Evolutionary conservation across 2,797 vertebrate species (phyloP).

Genomic region (Malurus splendens): DNA sequence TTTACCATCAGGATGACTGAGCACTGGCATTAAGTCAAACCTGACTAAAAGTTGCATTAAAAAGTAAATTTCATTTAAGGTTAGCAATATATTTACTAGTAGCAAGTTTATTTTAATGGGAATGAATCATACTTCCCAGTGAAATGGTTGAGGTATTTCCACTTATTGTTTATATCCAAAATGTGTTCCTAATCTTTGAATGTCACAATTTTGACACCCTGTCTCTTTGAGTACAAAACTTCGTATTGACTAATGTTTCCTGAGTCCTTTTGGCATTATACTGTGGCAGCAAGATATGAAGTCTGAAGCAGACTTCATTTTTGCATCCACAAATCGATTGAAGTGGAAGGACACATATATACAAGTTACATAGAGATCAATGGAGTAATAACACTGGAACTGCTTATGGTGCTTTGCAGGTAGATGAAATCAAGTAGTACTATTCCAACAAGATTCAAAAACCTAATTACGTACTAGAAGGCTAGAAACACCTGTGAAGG

Average conservation of each 20-base stretch:
- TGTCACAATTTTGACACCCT: background rate
- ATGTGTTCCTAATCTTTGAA: background rate
- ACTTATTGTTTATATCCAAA: background rate
- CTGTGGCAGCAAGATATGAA: background rate
- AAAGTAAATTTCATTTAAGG: background rate
- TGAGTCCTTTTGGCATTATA: background rate
- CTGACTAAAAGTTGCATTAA: background rate
- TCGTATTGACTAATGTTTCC: background rate
- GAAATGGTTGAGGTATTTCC: slow-evolving; percentile 1
- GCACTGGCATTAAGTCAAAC: too few species aligned
- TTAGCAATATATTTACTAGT: background rate
- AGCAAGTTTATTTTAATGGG: background rate
- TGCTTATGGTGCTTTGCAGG: background rate
- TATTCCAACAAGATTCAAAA: background rate
- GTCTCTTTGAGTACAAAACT: background rate
- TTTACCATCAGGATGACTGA: background rate
- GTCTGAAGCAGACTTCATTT: background rate
- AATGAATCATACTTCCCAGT: background rate
- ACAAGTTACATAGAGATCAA: background rate
- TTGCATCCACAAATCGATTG: accelerated
- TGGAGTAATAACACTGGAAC: background rate
- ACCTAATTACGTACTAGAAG: background rate
- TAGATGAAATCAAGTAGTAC: background rate
- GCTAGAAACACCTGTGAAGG: background rate
- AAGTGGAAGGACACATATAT: background rate